Percentiles rank a stretch among this genome's conserved stretches.
Evolutionary conservation across 2,888 invertebrate species (phyloP).

Genomic region (Epinotia brunnichana): DNA sequence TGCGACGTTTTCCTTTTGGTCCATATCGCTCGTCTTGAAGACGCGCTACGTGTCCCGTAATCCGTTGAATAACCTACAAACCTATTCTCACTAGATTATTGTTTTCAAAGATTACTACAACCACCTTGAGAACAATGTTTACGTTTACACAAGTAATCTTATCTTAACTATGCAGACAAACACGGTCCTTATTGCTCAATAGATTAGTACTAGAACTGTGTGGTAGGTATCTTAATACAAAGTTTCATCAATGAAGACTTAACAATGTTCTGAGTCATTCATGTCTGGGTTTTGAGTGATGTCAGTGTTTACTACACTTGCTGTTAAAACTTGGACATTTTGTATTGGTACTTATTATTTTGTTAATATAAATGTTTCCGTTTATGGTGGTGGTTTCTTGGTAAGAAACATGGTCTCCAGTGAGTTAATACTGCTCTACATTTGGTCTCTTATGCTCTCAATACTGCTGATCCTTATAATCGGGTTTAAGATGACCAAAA

Average conservation of each 20-base stretch:
- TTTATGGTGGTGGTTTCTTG: too few species aligned
- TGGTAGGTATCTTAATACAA: conserved; percentile 28
- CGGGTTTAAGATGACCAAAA: too few species aligned
- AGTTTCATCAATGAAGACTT: conserved; percentile 41
- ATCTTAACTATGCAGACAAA: conserved; percentile 32
- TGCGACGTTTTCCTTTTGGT: too few species aligned
- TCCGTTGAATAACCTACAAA: conserved; percentile 26
- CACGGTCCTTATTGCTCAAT: conserved; percentile 11
- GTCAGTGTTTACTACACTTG: not conserved
- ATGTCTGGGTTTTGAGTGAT: conserved; percentile 21
- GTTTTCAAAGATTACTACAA: conserved; percentile 24
- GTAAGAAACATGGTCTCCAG: too few species aligned
- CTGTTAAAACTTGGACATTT: too few species aligned
- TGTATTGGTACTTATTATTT: too few species aligned
- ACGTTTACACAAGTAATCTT: conserved; percentile 37
- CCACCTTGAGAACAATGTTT: conserved; percentile 41
- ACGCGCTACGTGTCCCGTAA: too few species aligned
- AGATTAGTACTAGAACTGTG: conserved; percentile 10
- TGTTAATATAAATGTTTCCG: too few species aligned
- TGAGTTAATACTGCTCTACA: too few species aligned
- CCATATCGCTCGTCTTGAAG: too few species aligned
- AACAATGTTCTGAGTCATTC: conserved; percentile 36
- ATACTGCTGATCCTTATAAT: too few species aligned
- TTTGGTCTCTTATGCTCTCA: too few species aligned
- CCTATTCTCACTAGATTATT: conserved; percentile 10